Evolutionary conservation across 1,140 invertebrate species (phyloP), one percentile per base, ranked within the genome.

Genomic region (Scaptomyza montana): DNA sequence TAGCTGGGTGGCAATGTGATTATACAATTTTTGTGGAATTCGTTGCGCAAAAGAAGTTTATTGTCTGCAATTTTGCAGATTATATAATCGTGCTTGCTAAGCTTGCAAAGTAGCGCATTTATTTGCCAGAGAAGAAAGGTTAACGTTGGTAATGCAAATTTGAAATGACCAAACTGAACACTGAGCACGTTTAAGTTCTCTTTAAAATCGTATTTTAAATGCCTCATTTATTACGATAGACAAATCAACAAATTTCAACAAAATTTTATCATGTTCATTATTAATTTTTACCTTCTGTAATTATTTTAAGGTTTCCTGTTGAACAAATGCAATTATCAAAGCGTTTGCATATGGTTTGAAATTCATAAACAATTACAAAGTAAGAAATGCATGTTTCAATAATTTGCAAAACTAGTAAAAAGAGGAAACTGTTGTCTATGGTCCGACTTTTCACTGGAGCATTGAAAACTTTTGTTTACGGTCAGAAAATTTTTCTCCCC

Each of bases 51-150:
- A 74, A 76, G 63, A 86, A 85, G 62, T 85, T 85, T 85, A 86
- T 85, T 86, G 82, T 87, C 81, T 81, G 81, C 81, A 85, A 81
- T 78, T 81, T 74, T 55, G 70, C 68, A 86, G 81, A 85, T 85
- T 86, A 85, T 78, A 57, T 72, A 86, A 85, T 81, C 74, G 72
- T 62, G 56, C 53, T 54, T 54, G 57, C 53, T 66, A 57, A 59
- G 63, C 46, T 25, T 12, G 9, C 36, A 36, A 33, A 39, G 66
- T n/a, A 28, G 41, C 25, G 12, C n/a, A 50, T 36, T 50, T 33
- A 9, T 60, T 41, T 10, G 25, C 64, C 13, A 25, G 21, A 25
- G 2, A 25, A 39, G 13, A 21, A 33, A 45, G 69, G 63, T 55
- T 73, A 43, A 30, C 41, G 5, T 16, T 30, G 25, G 12, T 7